These are phyloP conservation scores for Brassicogethes aeneus DNA, from an alignment of 2,888 invertebrate species.

Conservation along the genomic window DNA sequence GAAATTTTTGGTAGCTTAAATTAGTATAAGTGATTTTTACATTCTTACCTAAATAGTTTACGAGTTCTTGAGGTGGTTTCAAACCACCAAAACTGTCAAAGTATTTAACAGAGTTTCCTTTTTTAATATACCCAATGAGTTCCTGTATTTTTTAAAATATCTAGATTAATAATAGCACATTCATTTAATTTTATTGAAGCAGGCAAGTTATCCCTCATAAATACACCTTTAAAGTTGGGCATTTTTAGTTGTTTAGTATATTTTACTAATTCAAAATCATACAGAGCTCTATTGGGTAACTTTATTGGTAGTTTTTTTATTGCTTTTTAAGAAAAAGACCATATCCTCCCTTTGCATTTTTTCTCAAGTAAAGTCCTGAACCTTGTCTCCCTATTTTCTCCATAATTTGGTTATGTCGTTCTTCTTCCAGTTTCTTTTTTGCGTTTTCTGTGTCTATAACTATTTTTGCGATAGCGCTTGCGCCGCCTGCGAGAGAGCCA, in stretches of 20 bases:
- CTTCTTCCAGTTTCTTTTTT: too few species aligned
- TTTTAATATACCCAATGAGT: slow-evolving; percentile 13
- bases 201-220: slow-evolving; percentile 14
- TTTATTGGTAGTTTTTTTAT: slow-evolving; percentile 14
- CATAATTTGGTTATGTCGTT: slow-evolving; percentile 32
- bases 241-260: slow-evolving; percentile 11
- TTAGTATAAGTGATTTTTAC: slow-evolving; percentile 7
- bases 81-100: too few species aligned
- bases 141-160: slow-evolving; percentile 4
- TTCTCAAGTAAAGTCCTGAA: too few species aligned
- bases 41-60: too few species aligned
- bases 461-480: too few species aligned
- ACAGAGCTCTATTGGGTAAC: slow-evolving; percentile 14
- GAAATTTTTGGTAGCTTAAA: slow-evolving; percentile 8
- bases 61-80: too few species aligned
- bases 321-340: slow-evolving; percentile 15
- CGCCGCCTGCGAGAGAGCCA: too few species aligned
- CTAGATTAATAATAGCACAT: slow-evolving; percentile 13
- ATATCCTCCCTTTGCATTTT: too few species aligned
- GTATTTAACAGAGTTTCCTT: too few species aligned
- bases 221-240: slow-evolving; percentile 16
- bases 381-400: slow-evolving; percentile 26
- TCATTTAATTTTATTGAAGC: too few species aligned
- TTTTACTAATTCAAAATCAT: too few species aligned
- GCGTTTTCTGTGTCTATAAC: too few species aligned